phyloP scores from a whole-genome alignment of 2,888 invertebrate genomes.

The Tortricodes alternella region DNA sequence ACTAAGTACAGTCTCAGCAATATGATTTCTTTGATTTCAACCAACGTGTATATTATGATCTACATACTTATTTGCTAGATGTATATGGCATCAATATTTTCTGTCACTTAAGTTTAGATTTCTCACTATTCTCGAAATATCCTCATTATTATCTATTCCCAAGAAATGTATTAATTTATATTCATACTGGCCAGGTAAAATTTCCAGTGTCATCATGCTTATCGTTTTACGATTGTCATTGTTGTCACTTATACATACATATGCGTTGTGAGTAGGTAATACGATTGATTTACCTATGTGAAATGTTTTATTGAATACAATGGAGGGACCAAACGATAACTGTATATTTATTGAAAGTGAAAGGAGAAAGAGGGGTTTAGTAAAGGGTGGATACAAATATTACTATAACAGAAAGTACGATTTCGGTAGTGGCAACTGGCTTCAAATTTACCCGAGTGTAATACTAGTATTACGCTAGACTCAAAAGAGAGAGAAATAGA shows the following conservation, averaged over 20 bases:
- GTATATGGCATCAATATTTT: background rate
- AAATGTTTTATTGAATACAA: background rate
- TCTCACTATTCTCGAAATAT: too few relatives aligned
- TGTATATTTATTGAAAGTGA: background rate
- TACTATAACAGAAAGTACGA: background rate
- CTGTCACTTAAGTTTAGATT: background rate
- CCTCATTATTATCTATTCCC: too few relatives aligned
- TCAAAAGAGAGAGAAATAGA: background rate
- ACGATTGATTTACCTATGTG: background rate
- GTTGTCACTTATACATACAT: background rate
- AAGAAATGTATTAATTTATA: background rate
- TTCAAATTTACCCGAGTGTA: background rate
- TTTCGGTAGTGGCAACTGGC: background rate
- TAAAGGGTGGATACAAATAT: background rate
- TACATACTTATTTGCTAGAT: background rate
- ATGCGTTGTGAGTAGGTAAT: background rate
- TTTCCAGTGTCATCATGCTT: background rate
- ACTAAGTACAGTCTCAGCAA: background rate
- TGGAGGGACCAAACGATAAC: background rate
- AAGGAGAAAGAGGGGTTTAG: background rate
- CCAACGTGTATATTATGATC: background rate
- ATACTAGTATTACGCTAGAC: conserved; percentile 1
- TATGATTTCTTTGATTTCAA: background rate
- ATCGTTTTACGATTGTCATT: background rate
- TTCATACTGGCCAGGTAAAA: background rate